Conservation (phyloP, 2,797 vertebrate genomes). For the Morelia viridis region DNA sequence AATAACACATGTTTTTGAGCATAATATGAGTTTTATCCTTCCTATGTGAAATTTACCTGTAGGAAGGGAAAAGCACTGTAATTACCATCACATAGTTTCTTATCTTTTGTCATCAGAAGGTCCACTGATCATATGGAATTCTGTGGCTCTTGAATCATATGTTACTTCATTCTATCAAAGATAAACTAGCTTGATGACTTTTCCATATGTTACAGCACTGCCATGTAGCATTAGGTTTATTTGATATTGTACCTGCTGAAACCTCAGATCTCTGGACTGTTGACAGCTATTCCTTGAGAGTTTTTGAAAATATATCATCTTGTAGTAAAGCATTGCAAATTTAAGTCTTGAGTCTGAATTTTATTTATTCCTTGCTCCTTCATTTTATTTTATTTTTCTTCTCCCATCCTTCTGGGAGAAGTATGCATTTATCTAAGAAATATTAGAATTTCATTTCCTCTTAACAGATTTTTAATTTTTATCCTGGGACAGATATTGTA, state of each 20-base stretch:
- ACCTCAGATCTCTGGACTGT: neutral
- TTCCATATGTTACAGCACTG: neutral
- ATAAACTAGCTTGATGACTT: neutral
- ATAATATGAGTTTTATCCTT: neutral
- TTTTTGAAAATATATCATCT: neutral
- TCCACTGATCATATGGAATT: neutral
- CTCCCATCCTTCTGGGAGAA: rapidly evolving
- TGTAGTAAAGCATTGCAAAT: neutral
- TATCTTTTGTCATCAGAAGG: neutral
- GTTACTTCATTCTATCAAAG: neutral
- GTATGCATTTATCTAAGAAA: neutral
- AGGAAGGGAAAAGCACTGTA: neutral
- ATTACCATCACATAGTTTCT: neutral
- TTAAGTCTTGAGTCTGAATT: neutral
- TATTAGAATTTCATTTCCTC: neutral
- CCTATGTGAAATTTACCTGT: neutral
- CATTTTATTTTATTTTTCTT: neutral
- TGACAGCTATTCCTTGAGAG: neutral
- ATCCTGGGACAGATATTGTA: neutral
- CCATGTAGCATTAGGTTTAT: neutral
- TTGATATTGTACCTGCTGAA: neutral
- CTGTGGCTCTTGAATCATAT: neutral
- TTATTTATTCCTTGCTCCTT: neutral
- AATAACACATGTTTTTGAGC: neutral
- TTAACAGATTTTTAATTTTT: neutral